A percentile compares a stretch with the other conserved stretches of the same genome.
These are phyloP conservation scores for Spermophilus dauricus DNA, from an alignment of 2,113 vertebrate species.

Conservation along the genomic window DNA sequence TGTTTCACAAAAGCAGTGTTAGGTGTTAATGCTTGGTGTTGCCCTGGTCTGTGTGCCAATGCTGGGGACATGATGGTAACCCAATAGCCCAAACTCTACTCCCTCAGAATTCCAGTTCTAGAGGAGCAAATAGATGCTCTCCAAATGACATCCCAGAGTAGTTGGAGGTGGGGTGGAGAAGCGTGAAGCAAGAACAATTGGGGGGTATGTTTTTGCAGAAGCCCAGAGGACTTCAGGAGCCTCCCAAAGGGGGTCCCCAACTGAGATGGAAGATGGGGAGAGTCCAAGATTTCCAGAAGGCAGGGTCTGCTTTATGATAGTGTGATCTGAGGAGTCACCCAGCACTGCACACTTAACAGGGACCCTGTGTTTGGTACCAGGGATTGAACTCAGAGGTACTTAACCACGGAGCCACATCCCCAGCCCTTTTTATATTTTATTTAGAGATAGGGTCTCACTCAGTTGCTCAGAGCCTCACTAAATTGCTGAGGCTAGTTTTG, in stretches of 20 bases:
- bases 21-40: neutral
- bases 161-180: neutral
- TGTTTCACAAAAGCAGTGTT: neutral
- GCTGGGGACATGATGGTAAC: neutral
- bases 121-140: neutral
- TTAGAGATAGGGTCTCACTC: too few species aligned
- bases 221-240: neutral
- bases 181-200: neutral
- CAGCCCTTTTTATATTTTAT: too few species aligned
- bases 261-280: neutral
- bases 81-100: neutral
- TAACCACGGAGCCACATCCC: too few species aligned
- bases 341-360: neutral
- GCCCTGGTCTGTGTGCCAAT: neutral
- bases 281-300: neutral
- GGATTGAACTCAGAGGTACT: too few species aligned
- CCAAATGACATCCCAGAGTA: neutral
- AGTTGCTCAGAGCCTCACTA: too few species aligned
- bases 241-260: neutral
- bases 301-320: neutral
- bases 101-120: neutral
- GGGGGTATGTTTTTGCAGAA: neutral
- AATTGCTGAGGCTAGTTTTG: too few species aligned
- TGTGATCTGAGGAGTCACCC: neutral
- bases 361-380: neutral